A percentile compares a stretch with the other conserved stretches of the same genome.
phyloP scores from a whole-genome alignment of 2,113 vertebrate species.

The Dryoscopus gambensis region DNA sequence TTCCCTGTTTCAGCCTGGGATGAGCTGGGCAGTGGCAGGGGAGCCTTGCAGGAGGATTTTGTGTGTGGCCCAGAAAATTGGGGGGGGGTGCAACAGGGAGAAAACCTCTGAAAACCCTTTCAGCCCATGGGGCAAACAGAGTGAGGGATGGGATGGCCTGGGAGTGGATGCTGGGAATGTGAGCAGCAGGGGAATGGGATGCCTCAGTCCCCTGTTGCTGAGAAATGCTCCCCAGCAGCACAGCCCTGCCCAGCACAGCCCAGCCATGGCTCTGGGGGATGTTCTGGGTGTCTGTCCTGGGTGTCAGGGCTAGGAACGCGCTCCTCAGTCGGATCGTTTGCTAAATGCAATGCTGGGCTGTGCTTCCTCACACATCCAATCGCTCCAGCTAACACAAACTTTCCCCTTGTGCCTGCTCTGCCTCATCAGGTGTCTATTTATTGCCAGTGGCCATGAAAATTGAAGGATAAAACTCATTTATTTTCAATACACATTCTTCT shows the following conservation, averaged over 20 bases:
- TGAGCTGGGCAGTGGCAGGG: background rate
- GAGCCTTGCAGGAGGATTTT: background rate
- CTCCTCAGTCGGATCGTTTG: fast-evolving
- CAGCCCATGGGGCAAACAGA: background rate
- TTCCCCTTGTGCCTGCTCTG: background rate
- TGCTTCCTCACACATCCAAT: background rate
- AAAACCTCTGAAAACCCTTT: background rate
- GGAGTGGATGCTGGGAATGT: fast-evolving
- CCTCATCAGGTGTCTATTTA: background rate
- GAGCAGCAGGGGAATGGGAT: background rate
- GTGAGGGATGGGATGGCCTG: background rate
- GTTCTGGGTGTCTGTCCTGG: background rate
- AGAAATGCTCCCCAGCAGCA: background rate
- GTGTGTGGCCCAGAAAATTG: background rate
- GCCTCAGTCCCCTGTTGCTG: background rate
- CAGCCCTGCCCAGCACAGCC: background rate
- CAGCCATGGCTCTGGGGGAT: fast-evolving
- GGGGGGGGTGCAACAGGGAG: background rate
- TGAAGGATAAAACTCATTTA: background rate
- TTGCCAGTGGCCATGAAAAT: background rate
- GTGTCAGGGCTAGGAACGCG: fast-evolving
- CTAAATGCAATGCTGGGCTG: background rate
- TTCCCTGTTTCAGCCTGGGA: background rate
- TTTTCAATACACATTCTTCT: background rate
- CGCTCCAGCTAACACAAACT: background rate